Conservation (phyloP, 2,797 vertebrate species). For the Glyptemys insculpta region DNA sequence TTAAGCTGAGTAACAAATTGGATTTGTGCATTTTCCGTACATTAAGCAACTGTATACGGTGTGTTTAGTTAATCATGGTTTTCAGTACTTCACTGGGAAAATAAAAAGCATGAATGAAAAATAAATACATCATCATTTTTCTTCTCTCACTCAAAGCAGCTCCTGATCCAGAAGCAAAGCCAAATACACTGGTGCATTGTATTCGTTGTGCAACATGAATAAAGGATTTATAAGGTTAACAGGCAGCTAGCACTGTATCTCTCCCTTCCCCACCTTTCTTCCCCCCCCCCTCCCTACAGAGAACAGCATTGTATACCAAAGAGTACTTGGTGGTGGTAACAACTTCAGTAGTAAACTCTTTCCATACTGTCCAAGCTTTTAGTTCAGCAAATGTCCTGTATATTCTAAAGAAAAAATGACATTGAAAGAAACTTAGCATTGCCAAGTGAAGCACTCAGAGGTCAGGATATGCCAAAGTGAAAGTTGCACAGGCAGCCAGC, state of each 20-base stretch:
- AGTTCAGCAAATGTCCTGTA: background rate
- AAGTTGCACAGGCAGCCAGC: no score
- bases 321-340: background rate
- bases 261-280: background rate
- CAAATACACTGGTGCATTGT: background rate
- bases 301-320: conserved; percentile 16
- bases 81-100: background rate
- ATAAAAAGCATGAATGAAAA: background rate
- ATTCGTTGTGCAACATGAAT: background rate
- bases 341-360: background rate
- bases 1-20: background rate
- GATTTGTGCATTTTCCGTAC: background rate
- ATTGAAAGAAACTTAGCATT: background rate
- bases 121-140: background rate
- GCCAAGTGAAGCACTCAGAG: background rate
- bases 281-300: background rate
- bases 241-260: conserved; percentile 17
- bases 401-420: background rate
- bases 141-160: background rate
- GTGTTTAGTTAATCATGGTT: background rate
- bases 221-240: conserved; percentile 45
- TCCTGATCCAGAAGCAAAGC: conserved; percentile 25
- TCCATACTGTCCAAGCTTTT: background rate
- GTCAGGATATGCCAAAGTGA: background rate
- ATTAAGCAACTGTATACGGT: background rate